These are phyloP conservation scores for Papilio aristodemus DNA, from an alignment of 1,140 invertebrate genomes.

Conservation along the genomic window DNA sequence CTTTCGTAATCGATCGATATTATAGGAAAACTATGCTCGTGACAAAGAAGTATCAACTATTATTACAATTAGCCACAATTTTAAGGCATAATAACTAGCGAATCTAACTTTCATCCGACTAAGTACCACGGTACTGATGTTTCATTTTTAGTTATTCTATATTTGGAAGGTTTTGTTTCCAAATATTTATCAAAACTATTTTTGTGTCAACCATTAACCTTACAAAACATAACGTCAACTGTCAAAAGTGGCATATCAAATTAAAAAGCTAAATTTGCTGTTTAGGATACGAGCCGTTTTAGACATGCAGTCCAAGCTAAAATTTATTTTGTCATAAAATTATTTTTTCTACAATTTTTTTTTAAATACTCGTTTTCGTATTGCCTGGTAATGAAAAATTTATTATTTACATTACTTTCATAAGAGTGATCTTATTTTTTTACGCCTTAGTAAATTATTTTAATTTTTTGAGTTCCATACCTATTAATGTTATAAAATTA, in stretches of 20 bases:
- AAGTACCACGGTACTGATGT: slow-evolving; percentile 15
- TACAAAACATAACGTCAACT: slow-evolving; percentile 55
- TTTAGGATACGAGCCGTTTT: slow-evolving; percentile 4
- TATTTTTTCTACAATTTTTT: too few species aligned
- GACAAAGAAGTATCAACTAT: slow-evolving; percentile 70
- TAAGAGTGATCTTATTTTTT: too few species aligned
- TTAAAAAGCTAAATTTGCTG: slow-evolving; percentile 1
- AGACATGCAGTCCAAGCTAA: background rate
- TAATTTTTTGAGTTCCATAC: too few species aligned
- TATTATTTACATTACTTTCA: too few species aligned
- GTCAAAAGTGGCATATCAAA: slow-evolving; percentile 40
- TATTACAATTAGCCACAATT: slow-evolving; percentile 36
- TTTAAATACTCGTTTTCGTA: too few species aligned
- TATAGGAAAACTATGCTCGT: slow-evolving; percentile 68
- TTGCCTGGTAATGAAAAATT: too few species aligned
- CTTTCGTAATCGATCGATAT: slow-evolving; percentile 79
- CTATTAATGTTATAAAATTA: too few species aligned
- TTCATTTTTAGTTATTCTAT: slow-evolving; percentile 37
- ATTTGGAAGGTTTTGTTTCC: slow-evolving; percentile 49
- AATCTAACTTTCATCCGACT: slow-evolving; percentile 3
- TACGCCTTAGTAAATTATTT: too few species aligned
- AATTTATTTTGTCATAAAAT: background rate
- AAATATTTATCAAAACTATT: slow-evolving; percentile 75
- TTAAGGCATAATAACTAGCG: slow-evolving; percentile 24
- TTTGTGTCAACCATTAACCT: slow-evolving; percentile 70